Percentiles rank a stretch among this genome's conserved stretches.
These are phyloP conservation scores for Anguilla anguilla DNA, from an alignment of 2,797 vertebrate genomes.

Conservation along the genomic window DNA sequence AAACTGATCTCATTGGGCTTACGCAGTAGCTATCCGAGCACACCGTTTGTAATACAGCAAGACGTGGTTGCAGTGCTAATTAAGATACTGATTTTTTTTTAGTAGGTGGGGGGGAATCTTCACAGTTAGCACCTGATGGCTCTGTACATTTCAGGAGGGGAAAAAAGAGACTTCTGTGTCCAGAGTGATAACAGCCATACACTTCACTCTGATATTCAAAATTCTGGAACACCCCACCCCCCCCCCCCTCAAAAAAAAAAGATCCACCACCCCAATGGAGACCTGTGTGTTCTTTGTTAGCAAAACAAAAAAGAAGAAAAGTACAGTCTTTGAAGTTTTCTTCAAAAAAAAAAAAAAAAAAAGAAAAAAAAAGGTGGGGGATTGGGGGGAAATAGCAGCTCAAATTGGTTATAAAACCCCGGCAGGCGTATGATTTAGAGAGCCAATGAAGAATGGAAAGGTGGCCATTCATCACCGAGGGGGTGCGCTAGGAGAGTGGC, in stretches of 20 bases:
- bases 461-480: conserved; percentile 76
- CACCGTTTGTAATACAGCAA: background rate
- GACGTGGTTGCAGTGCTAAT: background rate
- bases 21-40: background rate
- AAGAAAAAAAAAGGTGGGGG: background rate
- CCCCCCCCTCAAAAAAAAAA: conserved; percentile 2
- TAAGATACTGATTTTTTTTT: background rate
- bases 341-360: conserved; percentile 55
- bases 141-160: background rate
- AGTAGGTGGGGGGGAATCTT: background rate
- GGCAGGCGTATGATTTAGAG: conserved; percentile 80
- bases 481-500: conserved; percentile 70
- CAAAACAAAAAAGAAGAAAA: conserved; percentile 33
- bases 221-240: background rate
- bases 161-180: conserved; percentile 6
- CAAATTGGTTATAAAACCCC: conserved; percentile 78
- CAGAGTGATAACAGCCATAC: conserved; percentile 38
- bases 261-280: conserved; percentile 35
- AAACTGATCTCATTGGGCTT: background rate
- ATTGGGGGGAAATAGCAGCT: conserved; percentile 64
- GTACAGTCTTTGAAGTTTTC: conserved; percentile 60
- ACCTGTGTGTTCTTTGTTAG: conserved; percentile 49
- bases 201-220: conserved; percentile 46
- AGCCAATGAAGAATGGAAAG: conserved; percentile 77
- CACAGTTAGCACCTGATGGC: background rate